These are phyloP conservation scores for Drosophila mayri DNA, from an alignment of 1,140 invertebrate species.

Conservation along the genomic window DNA sequence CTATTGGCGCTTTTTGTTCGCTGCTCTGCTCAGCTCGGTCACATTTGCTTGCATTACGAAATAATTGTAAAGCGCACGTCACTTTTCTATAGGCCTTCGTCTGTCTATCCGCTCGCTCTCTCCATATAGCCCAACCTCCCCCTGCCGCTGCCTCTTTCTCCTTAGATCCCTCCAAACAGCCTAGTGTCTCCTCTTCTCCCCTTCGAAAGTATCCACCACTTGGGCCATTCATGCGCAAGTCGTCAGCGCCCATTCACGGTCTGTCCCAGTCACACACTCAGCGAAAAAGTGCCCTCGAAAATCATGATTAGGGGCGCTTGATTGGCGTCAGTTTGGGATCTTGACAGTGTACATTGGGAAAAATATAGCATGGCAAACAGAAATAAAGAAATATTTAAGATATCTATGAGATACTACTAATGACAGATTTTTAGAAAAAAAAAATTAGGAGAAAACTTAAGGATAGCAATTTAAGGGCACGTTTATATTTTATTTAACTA, in stretches of 20 bases:
- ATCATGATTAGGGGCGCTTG: constrained; percentile 16
- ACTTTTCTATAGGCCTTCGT: constrained; percentile 81
- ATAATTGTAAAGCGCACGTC: constrained; percentile 82
- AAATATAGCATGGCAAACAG: neutral
- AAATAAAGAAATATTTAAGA: neutral
- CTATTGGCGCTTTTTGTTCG: constrained; percentile 38
- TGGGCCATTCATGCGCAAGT: constrained; percentile 81
- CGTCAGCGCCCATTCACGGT: constrained; percentile 76
- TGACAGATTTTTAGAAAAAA: neutral
- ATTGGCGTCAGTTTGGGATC: constrained; percentile 17
- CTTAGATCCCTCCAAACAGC: constrained; percentile 11
- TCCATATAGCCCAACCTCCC: constrained; percentile 22
- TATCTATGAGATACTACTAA: neutral
- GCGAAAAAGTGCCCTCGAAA: constrained; percentile 28
- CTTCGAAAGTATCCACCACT: constrained; percentile 44
- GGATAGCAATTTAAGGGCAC: too few relatives aligned
- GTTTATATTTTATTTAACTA: neutral
- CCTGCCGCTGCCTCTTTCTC: neutral
- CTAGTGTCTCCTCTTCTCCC: constrained; percentile 6
- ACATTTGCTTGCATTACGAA: constrained; percentile 81
- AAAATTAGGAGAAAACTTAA: too few relatives aligned
- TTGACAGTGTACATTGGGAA: constrained; percentile 9
- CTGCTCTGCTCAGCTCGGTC: constrained; percentile 58
- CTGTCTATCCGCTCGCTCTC: constrained; percentile 55
- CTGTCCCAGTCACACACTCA: constrained; percentile 41